A percentile compares a stretch with the other conserved stretches of the same genome.
These are phyloP conservation scores for Xiphophorus hellerii DNA, from an alignment of 2,113 vertebrate species.

Conservation along the genomic window DNA sequence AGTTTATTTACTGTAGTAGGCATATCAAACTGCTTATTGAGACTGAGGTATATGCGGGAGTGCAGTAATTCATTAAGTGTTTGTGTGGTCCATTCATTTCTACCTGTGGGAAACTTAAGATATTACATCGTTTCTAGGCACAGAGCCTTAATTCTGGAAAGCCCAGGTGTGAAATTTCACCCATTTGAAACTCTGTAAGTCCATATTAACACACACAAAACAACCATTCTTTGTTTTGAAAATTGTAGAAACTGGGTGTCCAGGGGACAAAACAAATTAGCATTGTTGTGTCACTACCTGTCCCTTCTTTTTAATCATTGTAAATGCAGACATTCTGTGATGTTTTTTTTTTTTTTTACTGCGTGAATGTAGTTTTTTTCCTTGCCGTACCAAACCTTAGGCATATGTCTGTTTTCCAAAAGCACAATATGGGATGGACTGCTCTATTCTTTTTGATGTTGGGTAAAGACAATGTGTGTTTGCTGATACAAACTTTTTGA, in stretches of 20 bases:
- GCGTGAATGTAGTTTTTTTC: neutral
- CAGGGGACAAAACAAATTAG: neutral
- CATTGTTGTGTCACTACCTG: neutral
- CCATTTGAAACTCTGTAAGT: conserved; percentile 13
- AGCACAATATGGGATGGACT: neutral
- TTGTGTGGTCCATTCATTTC: conserved; percentile 4
- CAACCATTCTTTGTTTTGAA: neutral
- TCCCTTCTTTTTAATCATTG: neutral
- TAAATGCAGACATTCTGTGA: neutral
- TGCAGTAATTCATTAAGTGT: neutral
- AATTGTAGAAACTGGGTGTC: neutral
- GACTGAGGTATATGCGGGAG: conserved; percentile 7
- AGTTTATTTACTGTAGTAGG: conserved; percentile 1
- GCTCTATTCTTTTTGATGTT: neutral
- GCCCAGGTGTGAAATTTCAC: conserved; percentile 65
- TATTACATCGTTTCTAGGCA: conserved; percentile 29
- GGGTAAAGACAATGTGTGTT: neutral
- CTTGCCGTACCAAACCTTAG: neutral
- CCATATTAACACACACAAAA: neutral
- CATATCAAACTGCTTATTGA: neutral
- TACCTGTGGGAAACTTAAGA: conserved; percentile 37
- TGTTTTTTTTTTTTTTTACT: neutral
- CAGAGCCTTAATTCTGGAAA: conserved; percentile 46
- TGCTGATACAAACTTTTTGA: neutral
- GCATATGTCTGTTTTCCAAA: neutral